phyloP scores from a whole-genome alignment of 2,888 invertebrate species.

The Linnaemya tessellans region DNA sequence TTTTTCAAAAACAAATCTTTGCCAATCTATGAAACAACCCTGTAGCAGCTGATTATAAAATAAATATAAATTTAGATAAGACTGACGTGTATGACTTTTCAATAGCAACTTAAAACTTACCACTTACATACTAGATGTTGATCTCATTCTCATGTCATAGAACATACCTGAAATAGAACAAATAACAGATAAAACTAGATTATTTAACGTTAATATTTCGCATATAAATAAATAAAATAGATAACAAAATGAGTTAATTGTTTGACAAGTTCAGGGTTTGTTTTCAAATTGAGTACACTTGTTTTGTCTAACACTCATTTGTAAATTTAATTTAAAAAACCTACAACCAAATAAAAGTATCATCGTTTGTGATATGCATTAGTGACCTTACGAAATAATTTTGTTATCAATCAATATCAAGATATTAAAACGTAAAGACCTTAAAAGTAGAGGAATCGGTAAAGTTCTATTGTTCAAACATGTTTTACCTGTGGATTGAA shows the following conservation, averaged over 20 bases:
- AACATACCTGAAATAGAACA: conserved; percentile 6
- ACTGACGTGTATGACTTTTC: too few species aligned
- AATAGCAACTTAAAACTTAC: background rate
- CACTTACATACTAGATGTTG: background rate
- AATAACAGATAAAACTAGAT: background rate
- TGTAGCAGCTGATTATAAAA: too few species aligned
- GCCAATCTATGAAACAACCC: too few species aligned
- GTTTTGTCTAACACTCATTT: background rate
- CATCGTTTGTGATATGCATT: background rate
- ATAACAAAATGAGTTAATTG: conserved; percentile 10
- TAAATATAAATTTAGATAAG: too few species aligned
- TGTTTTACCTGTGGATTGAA: too few species aligned
- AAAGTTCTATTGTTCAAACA: too few species aligned
- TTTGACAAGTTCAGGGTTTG: conserved; percentile 28
- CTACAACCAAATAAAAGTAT: background rate
- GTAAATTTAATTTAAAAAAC: conserved; percentile 16
- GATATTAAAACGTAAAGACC: too few species aligned
- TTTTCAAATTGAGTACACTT: conserved; percentile 14
- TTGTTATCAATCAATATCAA: too few species aligned
- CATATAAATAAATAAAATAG: conserved; percentile 1
- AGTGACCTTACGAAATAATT: background rate
- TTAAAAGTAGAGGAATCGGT: too few species aligned
- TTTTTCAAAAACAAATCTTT: too few species aligned
- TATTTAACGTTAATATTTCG: background rate
- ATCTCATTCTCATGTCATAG: background rate